Evolutionary conservation across 1,140 invertebrate species (phyloP), one percentile per base, ranked within the genome.

Genomic region (Eupristina koningsbergeri): DNA sequence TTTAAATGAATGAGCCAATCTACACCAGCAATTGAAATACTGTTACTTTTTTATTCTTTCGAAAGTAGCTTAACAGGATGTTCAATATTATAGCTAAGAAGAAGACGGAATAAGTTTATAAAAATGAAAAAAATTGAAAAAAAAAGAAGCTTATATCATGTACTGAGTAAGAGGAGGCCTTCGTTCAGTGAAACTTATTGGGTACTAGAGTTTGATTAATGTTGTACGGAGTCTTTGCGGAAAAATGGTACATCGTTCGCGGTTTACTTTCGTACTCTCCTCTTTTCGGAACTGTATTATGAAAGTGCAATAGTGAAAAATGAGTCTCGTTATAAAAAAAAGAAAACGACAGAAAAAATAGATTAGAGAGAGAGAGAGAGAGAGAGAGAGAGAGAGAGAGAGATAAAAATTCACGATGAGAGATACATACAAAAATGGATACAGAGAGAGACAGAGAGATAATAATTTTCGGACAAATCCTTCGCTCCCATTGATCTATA

Each of bases 181-280:
- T 53, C 50, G 19, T 53, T 17, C 2, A 50, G 41, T 53, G 22
- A 22, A 58, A 58, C 47, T 26, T 77, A 5, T 6, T n/a, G 34
- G 15, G 39, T 67, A 47, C 64, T 77, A 75, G 36, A 74, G 74
- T 71, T 86, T 86, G 86, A 87, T 88, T 87, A 87, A 87, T 87
- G 85, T 84, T 85, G 77, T 78, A 31, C n/a, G 61, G 34, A 67
- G 64, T 73, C 45, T 45, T 5, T 45, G 45, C 64, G 86, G 86
- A 87, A 87, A 87, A 86, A 88, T 87, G 75, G 84, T 64, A 81
- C 36, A 36, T 81, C 69, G 73, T 85, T 77, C 76, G 80, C 64
- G 79, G 61, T 86, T 88, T 71, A 76, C 84, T 81, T 86, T 81
- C 22, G 80, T 84, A 34, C 39, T 80, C 39, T 45, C 58, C 26